Base-by-base conservation (phyloP, 2,888 invertebrate species). In the Matsumyia berberina region DNA sequence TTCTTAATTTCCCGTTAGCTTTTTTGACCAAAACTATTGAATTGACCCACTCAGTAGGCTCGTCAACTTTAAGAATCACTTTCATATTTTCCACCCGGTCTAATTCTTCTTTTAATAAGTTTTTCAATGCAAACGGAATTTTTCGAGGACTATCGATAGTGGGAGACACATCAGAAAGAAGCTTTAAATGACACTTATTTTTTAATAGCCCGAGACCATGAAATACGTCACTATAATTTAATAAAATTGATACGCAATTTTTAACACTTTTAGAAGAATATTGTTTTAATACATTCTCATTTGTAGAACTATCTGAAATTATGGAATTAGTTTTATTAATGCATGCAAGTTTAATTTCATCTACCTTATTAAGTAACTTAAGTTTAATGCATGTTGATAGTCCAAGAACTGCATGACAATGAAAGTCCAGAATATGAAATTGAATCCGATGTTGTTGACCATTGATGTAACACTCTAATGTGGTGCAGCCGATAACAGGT, bases 51-150 rank as follows among this genome's bases (percentile, higher is more conserved):
- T 42, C 42, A 15, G 42, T 42, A 12, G 42, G 42, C 15, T 42
- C 42, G 2, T 12, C 42, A 42, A 15, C 42, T n/a, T n/a, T n/a
- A n/a, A n/a, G n/a, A n/a, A n/a, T n/a, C n/a, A n/a, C 66, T 55
- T 35, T 49, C 11, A 64, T 35, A 5, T n/a, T 35, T 64, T 64
- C 49, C 62, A 64, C 35, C 6, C n/a, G n/a, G n/a, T n/a, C n/a
- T n/a, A n/a, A n/a, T n/a, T n/a, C n/a, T n/a, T n/a, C n/a, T n/a
- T n/a, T n/a, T n/a, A n/a, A n/a, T n/a, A 24, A 7, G 12, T 29
- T 5, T 8, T 42, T 12, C 9, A 60, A 15, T 31, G 15, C 19
- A 49, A 64, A 64, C 12, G 62, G 49, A 35, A 60, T 31, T 31
- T 42, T 42, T 0, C 15, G 42, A 5, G 42, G 58, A 58, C 42